Evolutionary conservation across 2,888 invertebrate genomes (phyloP).

Genomic region (Lasius platythorax): DNA sequence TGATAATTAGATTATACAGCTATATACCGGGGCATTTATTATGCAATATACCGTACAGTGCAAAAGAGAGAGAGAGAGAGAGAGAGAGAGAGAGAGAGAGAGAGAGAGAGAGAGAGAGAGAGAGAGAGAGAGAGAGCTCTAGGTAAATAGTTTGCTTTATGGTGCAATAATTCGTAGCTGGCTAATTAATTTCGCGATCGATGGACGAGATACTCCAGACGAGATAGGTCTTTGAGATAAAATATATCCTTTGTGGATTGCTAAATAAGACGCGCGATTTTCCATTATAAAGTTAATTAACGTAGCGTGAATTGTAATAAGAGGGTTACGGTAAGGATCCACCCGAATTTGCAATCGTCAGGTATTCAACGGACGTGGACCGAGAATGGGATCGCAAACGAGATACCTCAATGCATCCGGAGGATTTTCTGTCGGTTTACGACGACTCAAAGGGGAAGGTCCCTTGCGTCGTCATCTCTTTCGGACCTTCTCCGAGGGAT

Average conservation of each 20-base stretch:
- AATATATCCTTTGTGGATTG: neutral
- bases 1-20: conserved; percentile 22
- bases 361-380: conserved; percentile 23
- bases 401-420: conserved; percentile 23
- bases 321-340: conserved; percentile 5
- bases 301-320: neutral
- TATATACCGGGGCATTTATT: neutral
- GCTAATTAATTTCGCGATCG: conserved; percentile 44
- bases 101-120: neutral
- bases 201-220: neutral
- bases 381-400: conserved; percentile 32
- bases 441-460: conserved; percentile 16
- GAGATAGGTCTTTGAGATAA: neutral
- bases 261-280: neutral
- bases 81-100: neutral
- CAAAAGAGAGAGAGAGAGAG: neutral
- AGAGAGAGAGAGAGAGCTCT: neutral
- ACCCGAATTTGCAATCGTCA: conserved; percentile 3
- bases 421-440: conserved; percentile 27
- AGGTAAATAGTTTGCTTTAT: conserved; percentile 27
- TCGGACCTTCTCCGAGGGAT: neutral
- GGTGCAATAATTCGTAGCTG: neutral
- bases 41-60: neutral
- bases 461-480: neutral
- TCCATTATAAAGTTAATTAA: neutral